A percentile compares a stretch with the other conserved stretches of the same genome.
These are phyloP conservation scores for Machaerirhynchus nigripectus DNA, from an alignment of 2,113 vertebrate genomes.

Conservation along the genomic window DNA sequence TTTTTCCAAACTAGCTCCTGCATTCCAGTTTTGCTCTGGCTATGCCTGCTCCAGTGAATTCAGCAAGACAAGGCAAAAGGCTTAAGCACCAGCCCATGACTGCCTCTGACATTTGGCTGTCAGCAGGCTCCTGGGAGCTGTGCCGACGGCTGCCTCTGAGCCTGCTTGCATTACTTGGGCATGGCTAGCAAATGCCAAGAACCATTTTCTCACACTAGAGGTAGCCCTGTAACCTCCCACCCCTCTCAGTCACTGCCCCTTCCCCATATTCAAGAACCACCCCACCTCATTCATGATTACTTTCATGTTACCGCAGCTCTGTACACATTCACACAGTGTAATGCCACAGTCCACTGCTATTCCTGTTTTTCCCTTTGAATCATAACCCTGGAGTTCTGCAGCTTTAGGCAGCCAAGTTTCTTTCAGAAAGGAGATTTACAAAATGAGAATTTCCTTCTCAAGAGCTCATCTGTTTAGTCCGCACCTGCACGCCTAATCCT, in stretches of 20 bases:
- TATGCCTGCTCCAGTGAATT: neutral
- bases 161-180: neutral
- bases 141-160: neutral
- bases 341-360: neutral
- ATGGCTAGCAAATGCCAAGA: neutral
- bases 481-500: conserved; percentile 18
- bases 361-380: neutral
- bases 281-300: fast-evolving
- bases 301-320: fast-evolving
- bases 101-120: neutral
- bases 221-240: neutral
- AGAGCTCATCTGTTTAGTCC: neutral
- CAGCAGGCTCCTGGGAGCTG: neutral
- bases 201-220: neutral
- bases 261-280: neutral
- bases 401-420: neutral
- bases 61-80: neutral
- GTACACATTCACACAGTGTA: neutral
- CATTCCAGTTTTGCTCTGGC: neutral
- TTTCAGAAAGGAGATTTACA: conserved; percentile 30
- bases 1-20: neutral
- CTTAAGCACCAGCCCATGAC: neutral
- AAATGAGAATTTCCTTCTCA: conserved; percentile 32
- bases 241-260: neutral
- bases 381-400: neutral